Base-by-base conservation (phyloP, 1,140 invertebrate species). In the Sinonovacula constricta region DNA sequence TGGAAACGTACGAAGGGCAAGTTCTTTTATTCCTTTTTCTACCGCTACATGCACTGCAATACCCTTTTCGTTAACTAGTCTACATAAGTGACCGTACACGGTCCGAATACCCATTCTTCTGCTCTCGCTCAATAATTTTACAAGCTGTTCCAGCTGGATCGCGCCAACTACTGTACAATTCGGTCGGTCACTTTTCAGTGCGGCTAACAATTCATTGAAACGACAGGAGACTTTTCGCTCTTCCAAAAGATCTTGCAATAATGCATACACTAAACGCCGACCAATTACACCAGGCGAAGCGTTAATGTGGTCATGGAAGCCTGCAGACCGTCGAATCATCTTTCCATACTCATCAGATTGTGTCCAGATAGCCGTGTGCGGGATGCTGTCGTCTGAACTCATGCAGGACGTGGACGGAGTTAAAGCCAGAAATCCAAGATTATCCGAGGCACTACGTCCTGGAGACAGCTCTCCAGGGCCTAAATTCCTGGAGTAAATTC, bases 301-400 rank as follows among this genome's bases (percentile, higher is more conserved):
- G 14, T 26, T 14, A 30, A 59, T 7, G 2, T 30, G 2, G 26
- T 59, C 56, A 30, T 59, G 56, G 2, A 59, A 4, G 5, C 56
- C 56, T 15, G 26, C 56, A 4, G 56, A 7, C 26, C 26, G 3
- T 22, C 18, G 2, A 30, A 59, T 59, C 26, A 4, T 59, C 3
- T 26, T 59, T 30, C 26, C 3, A 14, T 30, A 4, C 5, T 7
- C 30, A 34, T 2, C 30, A 33, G 59, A 62, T 5, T 18, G 2
- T 12, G 3, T 62, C 59, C 59, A 62, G 33, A 33, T 2, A 34
- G n/a, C 2, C 30, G n/a, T 34, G 3, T 30, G 59, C n/a, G 59
- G 28, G 22, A 62, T 62, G 59, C 59, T 62, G 59, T 62, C 3
- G 33, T 62, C 59, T 22, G 59, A 28, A 28, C n/a, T 33, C 59